These are phyloP conservation scores for Hucho hucho DNA, from an alignment of 2,113 vertebrate genomes.

Conservation along the genomic window DNA sequence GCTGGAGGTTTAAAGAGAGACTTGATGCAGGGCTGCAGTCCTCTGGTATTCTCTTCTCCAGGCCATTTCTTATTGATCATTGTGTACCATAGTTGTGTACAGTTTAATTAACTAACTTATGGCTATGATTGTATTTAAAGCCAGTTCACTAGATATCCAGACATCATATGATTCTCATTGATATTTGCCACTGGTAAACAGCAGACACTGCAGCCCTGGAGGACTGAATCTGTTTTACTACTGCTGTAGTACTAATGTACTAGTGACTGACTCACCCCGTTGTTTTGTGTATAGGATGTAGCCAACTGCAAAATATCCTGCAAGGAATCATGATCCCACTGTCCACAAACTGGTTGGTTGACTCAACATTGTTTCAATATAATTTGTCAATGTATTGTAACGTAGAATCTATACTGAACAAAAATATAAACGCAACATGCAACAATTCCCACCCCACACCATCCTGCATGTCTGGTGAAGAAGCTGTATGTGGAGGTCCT, in stretches of 20 bases:
- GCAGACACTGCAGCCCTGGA: neutral
- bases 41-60: constrained; percentile 4
- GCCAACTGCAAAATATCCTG: constrained; percentile 11
- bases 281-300: neutral
- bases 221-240: neutral
- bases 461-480: too few relatives aligned
- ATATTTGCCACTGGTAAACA: constrained; percentile 3
- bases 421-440: too few relatives aligned
- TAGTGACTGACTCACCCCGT: neutral
- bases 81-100: constrained; percentile 1
- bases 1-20: neutral
- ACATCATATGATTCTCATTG: neutral
- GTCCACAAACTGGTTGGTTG: too few relatives aligned
- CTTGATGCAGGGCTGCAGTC: constrained; percentile 2
- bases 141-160: neutral
- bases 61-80: constrained; percentile 19
- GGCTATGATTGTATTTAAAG: neutral
- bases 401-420: too few relatives aligned
- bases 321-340: neutral
- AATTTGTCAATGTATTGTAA: too few relatives aligned
- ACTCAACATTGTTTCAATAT: too few relatives aligned
- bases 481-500: too few relatives aligned
- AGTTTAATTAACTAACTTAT: neutral
- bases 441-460: too few relatives aligned
- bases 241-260: neutral